A percentile compares a stretch with the other conserved stretches of the same genome.
phyloP scores from a whole-genome alignment of 2,113 vertebrate species.

The Marcusenius ussheri region DNA sequence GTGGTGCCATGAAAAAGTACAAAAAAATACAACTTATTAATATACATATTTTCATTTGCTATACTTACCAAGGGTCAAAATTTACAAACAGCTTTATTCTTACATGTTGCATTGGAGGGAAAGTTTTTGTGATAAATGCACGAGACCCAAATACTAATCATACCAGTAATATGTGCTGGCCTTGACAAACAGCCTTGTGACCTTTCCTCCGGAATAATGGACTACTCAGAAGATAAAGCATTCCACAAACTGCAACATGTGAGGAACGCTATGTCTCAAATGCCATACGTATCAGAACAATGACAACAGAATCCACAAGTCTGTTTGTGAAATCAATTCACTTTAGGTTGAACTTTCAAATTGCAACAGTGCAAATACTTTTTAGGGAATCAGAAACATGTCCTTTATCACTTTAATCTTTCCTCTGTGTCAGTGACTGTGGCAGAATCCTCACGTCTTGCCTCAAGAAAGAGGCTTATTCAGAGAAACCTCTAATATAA shows the following conservation, averaged over 20 bases:
- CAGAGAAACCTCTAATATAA: background rate
- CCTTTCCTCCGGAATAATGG: background rate
- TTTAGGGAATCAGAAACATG: background rate
- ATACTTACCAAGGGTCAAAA: background rate
- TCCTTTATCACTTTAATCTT: background rate
- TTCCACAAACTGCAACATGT: background rate
- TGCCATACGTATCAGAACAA: background rate
- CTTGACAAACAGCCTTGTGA: background rate
- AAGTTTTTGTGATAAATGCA: background rate
- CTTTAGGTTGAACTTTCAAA: background rate
- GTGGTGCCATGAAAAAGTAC: background rate
- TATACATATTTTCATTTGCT: background rate
- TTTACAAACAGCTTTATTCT: background rate
- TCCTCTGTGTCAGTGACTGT: background rate
- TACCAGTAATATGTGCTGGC: background rate
- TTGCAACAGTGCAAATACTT: background rate
- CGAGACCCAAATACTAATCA: background rate
- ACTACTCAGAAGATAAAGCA: background rate
- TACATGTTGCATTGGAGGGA: background rate
- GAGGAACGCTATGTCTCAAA: background rate
- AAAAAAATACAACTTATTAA: background rate
- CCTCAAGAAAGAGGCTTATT: background rate
- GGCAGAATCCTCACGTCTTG: background rate
- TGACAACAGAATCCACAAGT: background rate
- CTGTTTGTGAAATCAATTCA: background rate